Base-by-base conservation (phyloP, 2,113 vertebrate species). In the Antennarius striatus region DNA sequence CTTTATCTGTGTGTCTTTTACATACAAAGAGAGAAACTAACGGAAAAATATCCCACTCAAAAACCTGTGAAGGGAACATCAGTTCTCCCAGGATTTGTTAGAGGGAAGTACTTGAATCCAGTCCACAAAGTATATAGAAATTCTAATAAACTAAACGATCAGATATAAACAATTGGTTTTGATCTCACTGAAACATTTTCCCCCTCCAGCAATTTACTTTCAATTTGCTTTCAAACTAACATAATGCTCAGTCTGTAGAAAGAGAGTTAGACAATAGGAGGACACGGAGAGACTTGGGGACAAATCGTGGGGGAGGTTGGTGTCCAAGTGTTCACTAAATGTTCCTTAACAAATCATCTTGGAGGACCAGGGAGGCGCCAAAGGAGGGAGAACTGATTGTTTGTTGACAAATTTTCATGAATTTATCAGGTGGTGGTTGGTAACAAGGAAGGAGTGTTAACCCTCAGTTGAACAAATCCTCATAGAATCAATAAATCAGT, bases 101-200 rank as follows among this genome's bases (percentile, higher is more conserved):
- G 22, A 22, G 76, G 69, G 73, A 79, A 51, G 47, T 51, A 65
- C 47, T 75, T 78, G 77, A 85, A 82, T 87, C 83, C 82, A 87
- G 83, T 84, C 83, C 83, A 86, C 75, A 73, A 73, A 57, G 83
- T 63, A 73, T 84, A 71, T 62, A 64, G 59, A 76, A 86, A 61
- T 56, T 79, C 87, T 68, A 82, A 71, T 56, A 57, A 77, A 74
- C 81, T 80, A 79, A 75, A 87, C 69, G 61, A 17, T 83, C 75
- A 73, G 82, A 81, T 66, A 66, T 58, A 70, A 84, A 78, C 79
- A 80, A 70, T 69, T 84, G 52, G 17, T 76, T 74, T 74, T 76
- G 70, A 81, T 82, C 76, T 52, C 57, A 75, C 74, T 77, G 32
- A 4, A 36, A 36, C 32, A 4, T 7, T 7, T 3, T 7, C 32